Conservation (phyloP, 2,888 invertebrate genomes). For the Microctonus brassicae region DNA sequence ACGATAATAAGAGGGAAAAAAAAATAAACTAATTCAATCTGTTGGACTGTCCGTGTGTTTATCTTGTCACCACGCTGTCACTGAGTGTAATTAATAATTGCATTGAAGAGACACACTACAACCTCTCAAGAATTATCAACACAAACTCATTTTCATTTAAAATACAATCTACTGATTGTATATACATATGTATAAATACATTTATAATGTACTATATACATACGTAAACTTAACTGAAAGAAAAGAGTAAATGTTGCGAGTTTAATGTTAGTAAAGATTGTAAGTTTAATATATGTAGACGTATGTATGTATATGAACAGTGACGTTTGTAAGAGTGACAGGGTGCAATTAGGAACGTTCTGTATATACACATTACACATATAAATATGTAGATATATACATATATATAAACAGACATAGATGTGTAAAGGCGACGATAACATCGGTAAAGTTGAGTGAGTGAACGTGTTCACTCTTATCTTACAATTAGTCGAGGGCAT, state of each 20-base stretch:
- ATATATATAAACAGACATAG: background rate
- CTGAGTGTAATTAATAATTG: background rate
- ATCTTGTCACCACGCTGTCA: background rate
- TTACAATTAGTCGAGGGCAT: slow-evolving; percentile 19
- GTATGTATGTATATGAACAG: too few species aligned
- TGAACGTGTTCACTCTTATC: slow-evolving; percentile 28
- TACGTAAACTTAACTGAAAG: background rate
- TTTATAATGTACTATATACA: too few species aligned
- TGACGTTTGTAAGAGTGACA: slow-evolving; percentile 7
- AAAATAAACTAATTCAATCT: background rate
- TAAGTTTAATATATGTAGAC: background rate
- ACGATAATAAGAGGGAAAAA: background rate
- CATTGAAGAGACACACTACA: background rate
- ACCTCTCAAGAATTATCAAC: background rate
- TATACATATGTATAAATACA: background rate
- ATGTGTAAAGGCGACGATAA: slow-evolving; percentile 6
- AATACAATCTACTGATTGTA: background rate
- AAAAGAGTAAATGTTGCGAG: background rate
- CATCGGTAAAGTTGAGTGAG: slow-evolving; percentile 4
- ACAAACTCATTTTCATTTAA: background rate
- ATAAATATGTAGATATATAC: too few species aligned
- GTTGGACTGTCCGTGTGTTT: background rate
- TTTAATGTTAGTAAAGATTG: background rate
- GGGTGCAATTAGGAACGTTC: slow-evolving; percentile 23
- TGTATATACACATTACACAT: background rate